A percentile compares a stretch with the other conserved stretches of the same genome.
Conservation (phyloP, 2,797 vertebrate genomes). For the Enteromius unitaeniatus region DNA sequence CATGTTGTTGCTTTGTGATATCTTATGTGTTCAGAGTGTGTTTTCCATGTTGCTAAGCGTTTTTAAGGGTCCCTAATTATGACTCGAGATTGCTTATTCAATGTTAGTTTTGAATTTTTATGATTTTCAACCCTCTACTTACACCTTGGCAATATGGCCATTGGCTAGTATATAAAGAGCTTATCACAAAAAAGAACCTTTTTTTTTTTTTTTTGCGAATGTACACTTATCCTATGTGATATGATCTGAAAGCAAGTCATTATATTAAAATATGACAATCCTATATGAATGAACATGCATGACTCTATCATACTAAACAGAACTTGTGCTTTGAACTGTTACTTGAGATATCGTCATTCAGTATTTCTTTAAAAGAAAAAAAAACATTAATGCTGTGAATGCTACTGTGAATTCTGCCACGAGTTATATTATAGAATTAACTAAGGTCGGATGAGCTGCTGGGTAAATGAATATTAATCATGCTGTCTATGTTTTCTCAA, state of each 20-base stretch:
- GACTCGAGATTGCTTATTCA: neutral
- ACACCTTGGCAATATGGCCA: neutral
- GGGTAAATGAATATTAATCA: neutral
- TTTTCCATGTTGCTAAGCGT: neutral
- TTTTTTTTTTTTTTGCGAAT: neutral
- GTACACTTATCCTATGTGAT: neutral
- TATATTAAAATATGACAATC: neutral
- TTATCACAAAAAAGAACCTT: no score
- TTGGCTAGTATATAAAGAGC: neutral
- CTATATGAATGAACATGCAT: neutral
- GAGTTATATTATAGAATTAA: neutral
- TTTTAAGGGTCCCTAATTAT: neutral
- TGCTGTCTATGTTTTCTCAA: neutral
- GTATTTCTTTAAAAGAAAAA: neutral
- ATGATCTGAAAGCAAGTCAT: neutral
- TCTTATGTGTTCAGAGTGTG: neutral
- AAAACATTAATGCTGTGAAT: neutral
- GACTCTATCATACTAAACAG: neutral
- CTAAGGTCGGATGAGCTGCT: neutral
- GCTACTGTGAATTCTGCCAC: neutral
- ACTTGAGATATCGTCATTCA: neutral
- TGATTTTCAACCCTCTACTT: neutral
- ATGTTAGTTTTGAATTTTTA: neutral
- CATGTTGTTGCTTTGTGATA: neutral
- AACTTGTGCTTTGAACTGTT: neutral